Percentiles rank a stretch among this genome's conserved stretches.
Conservation (phyloP, 2,888 invertebrate genomes). For the Thumatha senex region DNA sequence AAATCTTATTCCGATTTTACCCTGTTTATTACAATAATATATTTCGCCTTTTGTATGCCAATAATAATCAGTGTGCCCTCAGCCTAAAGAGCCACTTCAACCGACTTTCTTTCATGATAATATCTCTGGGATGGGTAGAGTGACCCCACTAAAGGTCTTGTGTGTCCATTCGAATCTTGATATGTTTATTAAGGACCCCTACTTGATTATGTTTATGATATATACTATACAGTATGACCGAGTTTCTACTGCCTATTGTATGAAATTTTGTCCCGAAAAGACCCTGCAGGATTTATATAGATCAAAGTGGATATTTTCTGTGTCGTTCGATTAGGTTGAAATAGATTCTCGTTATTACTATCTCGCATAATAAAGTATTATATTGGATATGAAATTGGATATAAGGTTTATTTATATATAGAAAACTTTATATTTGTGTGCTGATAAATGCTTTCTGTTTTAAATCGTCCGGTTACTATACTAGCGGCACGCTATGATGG, state of each 20-base stretch:
- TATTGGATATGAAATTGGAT: not conserved
- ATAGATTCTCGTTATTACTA: not conserved
- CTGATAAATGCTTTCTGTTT: not conserved
- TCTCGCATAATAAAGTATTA: not conserved
- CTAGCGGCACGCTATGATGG: no score
- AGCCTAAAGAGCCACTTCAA: constrained; percentile 28
- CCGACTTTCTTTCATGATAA: constrained; percentile 40
- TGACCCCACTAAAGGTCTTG: constrained; percentile 39
- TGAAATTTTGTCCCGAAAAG: not conserved
- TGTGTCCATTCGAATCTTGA: constrained; percentile 54
- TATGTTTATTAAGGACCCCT: constrained; percentile 65
- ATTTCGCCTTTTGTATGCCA: no score
- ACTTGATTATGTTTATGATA: constrained; percentile 48
- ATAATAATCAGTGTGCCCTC: constrained; percentile 13
- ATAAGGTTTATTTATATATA: not conserved
- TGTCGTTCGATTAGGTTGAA: constrained; percentile 1
- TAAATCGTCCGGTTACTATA: not conserved
- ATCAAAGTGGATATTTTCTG: not conserved
- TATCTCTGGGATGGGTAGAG: constrained; percentile 29
- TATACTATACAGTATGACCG: constrained; percentile 16
- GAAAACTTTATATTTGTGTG: no score
- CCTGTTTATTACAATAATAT: no score
- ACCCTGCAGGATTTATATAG: not conserved
- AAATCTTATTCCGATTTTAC: no score
- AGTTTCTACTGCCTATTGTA: constrained; percentile 36